phyloP scores from a whole-genome alignment of 2,113 vertebrate species.

The Phyllopteryx taeniolatus region DNA sequence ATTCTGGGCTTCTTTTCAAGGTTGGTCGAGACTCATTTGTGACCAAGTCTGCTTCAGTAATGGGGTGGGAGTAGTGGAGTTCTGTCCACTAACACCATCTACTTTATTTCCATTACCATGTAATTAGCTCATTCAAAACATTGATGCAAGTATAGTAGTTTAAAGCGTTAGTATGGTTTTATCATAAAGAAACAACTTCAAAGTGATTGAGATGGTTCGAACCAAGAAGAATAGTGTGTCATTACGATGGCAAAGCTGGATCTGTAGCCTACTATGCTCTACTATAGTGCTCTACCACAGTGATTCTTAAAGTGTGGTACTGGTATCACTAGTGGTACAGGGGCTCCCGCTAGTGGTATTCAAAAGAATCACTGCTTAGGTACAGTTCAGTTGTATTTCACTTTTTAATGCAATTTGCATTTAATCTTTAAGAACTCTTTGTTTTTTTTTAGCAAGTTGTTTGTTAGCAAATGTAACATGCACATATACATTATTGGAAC shows the following conservation, averaged over 20 bases:
- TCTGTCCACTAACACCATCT: slow-evolving; percentile 27
- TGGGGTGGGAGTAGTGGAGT: slow-evolving; percentile 14
- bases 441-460: not conserved
- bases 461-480: not conserved
- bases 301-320: too few relatives aligned
- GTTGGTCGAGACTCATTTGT: slow-evolving; percentile 62
- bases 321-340: too few relatives aligned
- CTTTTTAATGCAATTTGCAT: too few relatives aligned
- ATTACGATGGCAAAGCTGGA: not conserved
- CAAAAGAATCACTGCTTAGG: too few relatives aligned
- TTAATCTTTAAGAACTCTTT: too few relatives aligned
- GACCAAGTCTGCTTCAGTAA: slow-evolving; percentile 45
- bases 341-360: too few relatives aligned
- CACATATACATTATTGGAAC: not conserved
- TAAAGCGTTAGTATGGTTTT: not conserved
- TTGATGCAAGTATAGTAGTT: not conserved
- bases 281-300: not conserved
- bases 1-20: slow-evolving; percentile 56
- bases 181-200: not conserved
- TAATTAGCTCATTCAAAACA: slow-evolving; percentile 21
- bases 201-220: not conserved
- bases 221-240: not conserved
- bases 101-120: slow-evolving; percentile 20
- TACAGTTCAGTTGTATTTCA: too few relatives aligned
- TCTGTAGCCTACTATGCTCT: not conserved